Percentiles rank a stretch among this genome's conserved stretches.
Conservation (phyloP, 2,888 invertebrate species). For the Cheilosia grossa region DNA sequence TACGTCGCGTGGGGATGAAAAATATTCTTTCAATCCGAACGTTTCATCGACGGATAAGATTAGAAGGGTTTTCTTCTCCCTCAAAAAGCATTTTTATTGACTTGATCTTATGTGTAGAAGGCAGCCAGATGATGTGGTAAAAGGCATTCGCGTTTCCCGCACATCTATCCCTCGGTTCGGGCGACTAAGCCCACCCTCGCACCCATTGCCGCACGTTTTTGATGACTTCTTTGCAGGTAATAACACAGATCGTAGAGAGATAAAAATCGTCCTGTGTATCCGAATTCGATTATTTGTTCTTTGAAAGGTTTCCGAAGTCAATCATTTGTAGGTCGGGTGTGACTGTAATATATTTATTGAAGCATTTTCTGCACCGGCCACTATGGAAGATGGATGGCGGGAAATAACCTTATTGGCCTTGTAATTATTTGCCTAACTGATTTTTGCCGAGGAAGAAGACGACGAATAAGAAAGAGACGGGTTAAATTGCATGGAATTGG, state of each 20-base stretch:
- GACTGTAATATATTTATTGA: constrained; percentile 27
- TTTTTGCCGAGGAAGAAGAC: neutral
- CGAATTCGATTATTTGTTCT: constrained; percentile 59
- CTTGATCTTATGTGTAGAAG: constrained; percentile 16
- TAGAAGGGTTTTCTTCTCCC: constrained; percentile 1
- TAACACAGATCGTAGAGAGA: constrained; percentile 31
- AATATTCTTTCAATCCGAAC: neutral
- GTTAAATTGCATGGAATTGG: constrained; percentile 15
- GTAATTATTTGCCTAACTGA: constrained; percentile 2
- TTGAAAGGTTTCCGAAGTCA: constrained; percentile 43
- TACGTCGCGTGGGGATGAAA: neutral
- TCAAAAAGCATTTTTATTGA: constrained; percentile 22
- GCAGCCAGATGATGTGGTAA: constrained; percentile 30
- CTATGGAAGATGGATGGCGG: neutral
- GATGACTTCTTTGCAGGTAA: constrained; percentile 39
- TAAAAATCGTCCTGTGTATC: constrained; percentile 62
- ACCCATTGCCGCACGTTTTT: neutral
- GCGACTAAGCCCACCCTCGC: neutral
- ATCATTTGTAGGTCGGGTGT: constrained; percentile 34
- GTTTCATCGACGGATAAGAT: constrained; percentile 5
- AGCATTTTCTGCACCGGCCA: neutral
- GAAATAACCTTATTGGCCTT: neutral
- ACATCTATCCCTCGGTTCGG: neutral
- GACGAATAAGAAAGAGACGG: no score
- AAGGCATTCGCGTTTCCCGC: constrained; percentile 32